Evolutionary conservation across 2,888 invertebrate genomes (phyloP).

Genomic region (Drosophila acutilabella): DNA sequence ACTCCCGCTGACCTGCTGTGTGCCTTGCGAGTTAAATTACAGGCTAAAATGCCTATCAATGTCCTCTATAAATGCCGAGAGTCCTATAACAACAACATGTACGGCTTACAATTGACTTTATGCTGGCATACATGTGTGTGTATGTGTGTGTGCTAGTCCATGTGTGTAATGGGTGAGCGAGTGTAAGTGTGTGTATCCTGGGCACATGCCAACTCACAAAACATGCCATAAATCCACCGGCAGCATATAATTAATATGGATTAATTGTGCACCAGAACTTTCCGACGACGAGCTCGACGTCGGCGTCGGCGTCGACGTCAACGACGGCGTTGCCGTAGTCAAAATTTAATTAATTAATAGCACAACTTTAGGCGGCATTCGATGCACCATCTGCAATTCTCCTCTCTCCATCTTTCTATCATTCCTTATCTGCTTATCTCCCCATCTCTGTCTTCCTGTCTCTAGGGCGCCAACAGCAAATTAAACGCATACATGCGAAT

Average conservation of each 20-base stretch:
- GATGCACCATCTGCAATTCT: conserved; percentile 18
- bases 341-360: conserved; percentile 80
- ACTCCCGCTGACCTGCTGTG: conserved; percentile 36
- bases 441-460: not conserved
- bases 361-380: conserved; percentile 65
- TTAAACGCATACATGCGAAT: conserved; percentile 24
- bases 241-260: conserved; percentile 80
- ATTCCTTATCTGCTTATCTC: not conserved
- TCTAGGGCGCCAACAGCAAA: conserved; percentile 9
- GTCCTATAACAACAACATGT: conserved; percentile 25
- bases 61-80: conserved; percentile 36
- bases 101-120: conserved; percentile 61
- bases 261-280: conserved; percentile 79
- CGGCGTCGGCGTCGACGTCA: too few relatives aligned
- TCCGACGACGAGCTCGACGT: conserved; percentile 42
- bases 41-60: conserved; percentile 50
- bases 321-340: conserved; percentile 51
- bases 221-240: conserved; percentile 77
- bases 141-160: conserved; percentile 1
- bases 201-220: conserved; percentile 70
- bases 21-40: conserved; percentile 13
- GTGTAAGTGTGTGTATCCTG: conserved; percentile 44
- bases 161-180: not conserved
- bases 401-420: not conserved
- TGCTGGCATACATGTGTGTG: conserved; percentile 23